These are phyloP conservation scores for Crepidodera aurea DNA, from an alignment of 2,888 invertebrate genomes.

Conservation along the genomic window DNA sequence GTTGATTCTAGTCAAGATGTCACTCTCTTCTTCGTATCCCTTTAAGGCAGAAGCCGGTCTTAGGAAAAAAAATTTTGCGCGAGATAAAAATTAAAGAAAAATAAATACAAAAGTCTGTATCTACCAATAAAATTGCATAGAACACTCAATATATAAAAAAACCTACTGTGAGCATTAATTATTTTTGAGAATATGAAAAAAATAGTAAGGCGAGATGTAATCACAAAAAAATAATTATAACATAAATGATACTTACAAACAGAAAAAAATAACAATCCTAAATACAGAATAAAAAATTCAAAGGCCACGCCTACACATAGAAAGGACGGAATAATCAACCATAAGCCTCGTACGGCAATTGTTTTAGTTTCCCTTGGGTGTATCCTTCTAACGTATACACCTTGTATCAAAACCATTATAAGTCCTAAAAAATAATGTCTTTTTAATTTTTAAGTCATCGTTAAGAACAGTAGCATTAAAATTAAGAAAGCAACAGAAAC, in stretches of 20 bases:
- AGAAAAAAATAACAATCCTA: constrained; percentile 87
- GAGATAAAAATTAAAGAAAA: constrained; percentile 8
- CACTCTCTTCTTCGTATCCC: too few relatives aligned
- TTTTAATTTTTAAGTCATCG: not conserved
- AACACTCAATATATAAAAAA: too few relatives aligned
- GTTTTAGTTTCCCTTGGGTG: constrained; percentile 75
- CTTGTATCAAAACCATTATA: constrained; percentile 91
- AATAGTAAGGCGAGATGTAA: too few relatives aligned
- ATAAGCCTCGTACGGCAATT: constrained; percentile 78
- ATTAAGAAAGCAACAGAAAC: too few relatives aligned
- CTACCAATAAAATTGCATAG: too few relatives aligned
- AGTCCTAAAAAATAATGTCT: constrained; percentile 67
- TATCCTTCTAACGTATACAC: constrained; percentile 85
- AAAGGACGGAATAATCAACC: constrained; percentile 87
- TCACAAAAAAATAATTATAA: too few relatives aligned
- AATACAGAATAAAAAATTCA: constrained; percentile 71
- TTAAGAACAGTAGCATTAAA: not conserved
- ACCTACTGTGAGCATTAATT: too few relatives aligned
- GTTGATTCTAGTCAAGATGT: too few relatives aligned
- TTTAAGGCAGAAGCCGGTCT: too few relatives aligned
- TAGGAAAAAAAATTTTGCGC: too few relatives aligned
- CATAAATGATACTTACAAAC: constrained; percentile 80
- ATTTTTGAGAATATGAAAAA: too few relatives aligned
- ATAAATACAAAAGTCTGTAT: too few relatives aligned
- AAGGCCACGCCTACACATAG: constrained; percentile 80